phyloP scores from a whole-genome alignment of 2,888 invertebrate species.

The Polymixis lichenea region DNA sequence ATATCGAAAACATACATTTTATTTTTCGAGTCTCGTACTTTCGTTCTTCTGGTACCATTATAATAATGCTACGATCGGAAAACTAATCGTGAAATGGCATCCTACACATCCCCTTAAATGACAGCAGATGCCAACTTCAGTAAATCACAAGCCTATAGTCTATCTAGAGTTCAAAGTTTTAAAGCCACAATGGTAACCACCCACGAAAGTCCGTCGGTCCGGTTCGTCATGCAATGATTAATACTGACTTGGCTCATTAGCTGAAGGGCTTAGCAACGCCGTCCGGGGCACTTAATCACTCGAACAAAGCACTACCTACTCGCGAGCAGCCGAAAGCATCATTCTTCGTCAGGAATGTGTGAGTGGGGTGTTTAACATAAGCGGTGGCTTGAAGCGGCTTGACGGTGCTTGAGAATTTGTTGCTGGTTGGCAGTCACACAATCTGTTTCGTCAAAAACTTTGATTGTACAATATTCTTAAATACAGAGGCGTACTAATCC shows the following conservation, averaged over 20 bases:
- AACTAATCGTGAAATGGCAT: background rate
- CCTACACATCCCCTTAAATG: background rate
- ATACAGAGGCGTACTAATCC: background rate
- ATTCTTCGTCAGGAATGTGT: slow-evolving; percentile 90
- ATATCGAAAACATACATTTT: too few relatives aligned
- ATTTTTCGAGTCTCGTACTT: too few relatives aligned
- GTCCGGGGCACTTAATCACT: slow-evolving; percentile 88
- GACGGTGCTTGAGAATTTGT: slow-evolving; percentile 22
- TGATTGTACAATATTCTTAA: background rate
- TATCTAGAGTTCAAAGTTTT: slow-evolving; percentile 70
- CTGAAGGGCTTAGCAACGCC: slow-evolving; percentile 89
- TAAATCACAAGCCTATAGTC: slow-evolving; percentile 48
- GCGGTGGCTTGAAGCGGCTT: slow-evolving; percentile 52
- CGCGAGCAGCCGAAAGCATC: slow-evolving; percentile 89
- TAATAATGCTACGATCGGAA: background rate
- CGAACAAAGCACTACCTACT: slow-evolving; percentile 90
- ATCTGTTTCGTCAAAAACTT: background rate
- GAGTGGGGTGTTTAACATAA: slow-evolving; percentile 71
- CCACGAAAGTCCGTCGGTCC: slow-evolving; percentile 84
- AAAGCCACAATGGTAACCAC: slow-evolving; percentile 77
- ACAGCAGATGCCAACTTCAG: background rate
- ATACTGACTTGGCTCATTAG: slow-evolving; percentile 90
- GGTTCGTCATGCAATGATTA: slow-evolving; percentile 88
- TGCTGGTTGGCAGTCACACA: background rate
- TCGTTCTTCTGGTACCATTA: background rate